Evolutionary conservation across 2,888 invertebrate species (phyloP), one percentile per base, ranked within the genome.

Genomic region (Sphecodes monilicornis): DNA sequence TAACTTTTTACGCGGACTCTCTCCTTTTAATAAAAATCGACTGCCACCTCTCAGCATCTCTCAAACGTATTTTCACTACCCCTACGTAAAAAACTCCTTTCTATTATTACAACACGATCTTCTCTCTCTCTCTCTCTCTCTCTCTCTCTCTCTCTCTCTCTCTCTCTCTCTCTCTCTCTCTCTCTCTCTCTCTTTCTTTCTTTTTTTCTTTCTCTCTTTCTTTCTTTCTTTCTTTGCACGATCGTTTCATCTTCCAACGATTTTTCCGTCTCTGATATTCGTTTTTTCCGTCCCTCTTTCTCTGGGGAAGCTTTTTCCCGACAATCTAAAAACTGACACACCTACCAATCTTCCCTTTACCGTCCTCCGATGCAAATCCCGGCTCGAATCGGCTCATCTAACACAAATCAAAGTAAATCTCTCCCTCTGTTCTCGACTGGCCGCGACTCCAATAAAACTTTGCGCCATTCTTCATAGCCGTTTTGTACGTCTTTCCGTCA

Each of bases 381-480:
- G 36, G 36, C 39, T 26, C 18, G 43, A 60, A 29, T 16, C 22
- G 66, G 41, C 54, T 60, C 16, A 39, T 50, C 26, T 29, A 69
- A 57, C 43, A 68, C 43, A 70, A 60, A 60, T 76, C 69, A 60
- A 26, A n/a, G 66, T 66, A 26, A n/a, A 70, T 39, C 57, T 60
- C 76, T 39, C 57, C 36, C 76, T 60, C 54, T 57, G 54, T 76
- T 22, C 76, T 22, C 13, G 16, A 18, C 18, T 60, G n/a, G 41
- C 39, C 26, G 41, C 11, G 16, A 46, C 39, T 60, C 29, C 39
- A 43, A 81, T 81, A 78, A 78, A 72, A 64, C 50, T 29, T 13
- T n/a, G 10, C 57, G 26, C 26, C 26, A 57, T 57, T 57, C 57
- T 57, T 57, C 57, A 29, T 16, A 26, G 26, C 26, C 57, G 1